Evolutionary conservation across 2,888 invertebrate species (phyloP), one percentile per base, ranked within the genome.

Genomic region (Boloria euphrosyne): DNA sequence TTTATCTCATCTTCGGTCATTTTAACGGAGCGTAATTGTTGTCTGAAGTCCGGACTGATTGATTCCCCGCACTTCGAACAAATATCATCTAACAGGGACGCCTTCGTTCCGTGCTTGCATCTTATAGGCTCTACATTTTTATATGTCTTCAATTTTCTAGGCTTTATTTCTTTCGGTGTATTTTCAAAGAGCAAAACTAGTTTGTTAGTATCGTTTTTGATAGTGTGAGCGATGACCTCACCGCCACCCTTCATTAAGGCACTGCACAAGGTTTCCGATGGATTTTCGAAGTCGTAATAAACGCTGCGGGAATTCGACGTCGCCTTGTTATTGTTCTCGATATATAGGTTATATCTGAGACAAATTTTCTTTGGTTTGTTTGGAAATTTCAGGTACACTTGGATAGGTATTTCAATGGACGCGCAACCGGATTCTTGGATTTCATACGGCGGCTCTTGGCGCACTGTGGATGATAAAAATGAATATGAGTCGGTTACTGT

Each of bases 371-470:
- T 89, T 80, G 89, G 90, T 72, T 84, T 84, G 73, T 75, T 82
- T 78, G 84, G 86, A 77, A 83, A 83, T 77, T 92, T 92, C 77
- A 92, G 83, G 81, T 91, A 89, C 78, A 92, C 89, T 80, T 92
- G 85, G 62, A 92, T 91, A 47, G 92, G 92, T 76, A 92, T 89
- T 58, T 90, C 89, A 65, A 90, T 86, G 27, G 91, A 91, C 27
- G 88, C 85, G 77, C 86, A 87, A 57, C 91, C 91, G 46, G 92
- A 90, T 79, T 92, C 92, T 80, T 90, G 88, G 74, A 92, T 90
- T 81, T 92, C 92, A 82, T 91, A 92, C 71, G 92, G 92, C 76
- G 92, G 91, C 82, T 90, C 92, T 82, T 90, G 91, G 71, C 90
- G 83, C 68, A 92, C 91, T 92, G 89, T 65, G 86, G 85, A 59